Base-by-base conservation (phyloP, 2,797 vertebrate species). In the Melanogrammus aeglefinus region DNA sequence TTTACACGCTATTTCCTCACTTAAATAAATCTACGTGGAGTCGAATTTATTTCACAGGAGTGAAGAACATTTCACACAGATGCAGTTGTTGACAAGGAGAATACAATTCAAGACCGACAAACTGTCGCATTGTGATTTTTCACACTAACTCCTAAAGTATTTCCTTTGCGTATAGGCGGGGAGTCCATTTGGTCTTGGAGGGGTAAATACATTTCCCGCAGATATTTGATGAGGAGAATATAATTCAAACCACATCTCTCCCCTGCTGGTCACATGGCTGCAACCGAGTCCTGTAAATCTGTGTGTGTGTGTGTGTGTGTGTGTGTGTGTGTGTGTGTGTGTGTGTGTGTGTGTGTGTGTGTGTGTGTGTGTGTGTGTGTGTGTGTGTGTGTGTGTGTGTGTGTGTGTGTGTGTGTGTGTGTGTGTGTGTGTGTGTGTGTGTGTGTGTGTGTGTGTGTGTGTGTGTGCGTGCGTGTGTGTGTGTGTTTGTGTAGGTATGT, bases 401-500 rank as follows among this genome's bases (percentile, higher is more conserved):
- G 70, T 72, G 73, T 33, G 76, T 76, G 80, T 16, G 13, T 47
- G 41, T 16, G 10, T 16, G 13, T 47, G 41, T 14, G 13, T 47
- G 1, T 47, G 47, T 51, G 41, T 44, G 41, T 3, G 41, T 57
- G 75, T 84, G 77, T 6, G 16, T 86, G 84, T 77, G 39, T 47
- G 33, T 78, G 41, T 14, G 10, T 44, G 10, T 44, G 41, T 44
- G 41, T 13, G 39, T 6, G 18, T 86, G 84, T n/a, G 8, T 13
- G 9, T 41, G 39, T 41, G 5, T 41, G 39, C 3, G 9, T 44
- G 9, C 2, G 72, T 72, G 73, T 33, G 76, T 76, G 80, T 66
- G 36, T 82, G 84, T 80, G 80, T 84, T 87, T 84, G 39, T 66
- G 75, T 84, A 76, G 4, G 18, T 86, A 83, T 77, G 47, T 47